phyloP scores from a whole-genome alignment of 2,113 vertebrate species.

The Furnarius figulus region DNA sequence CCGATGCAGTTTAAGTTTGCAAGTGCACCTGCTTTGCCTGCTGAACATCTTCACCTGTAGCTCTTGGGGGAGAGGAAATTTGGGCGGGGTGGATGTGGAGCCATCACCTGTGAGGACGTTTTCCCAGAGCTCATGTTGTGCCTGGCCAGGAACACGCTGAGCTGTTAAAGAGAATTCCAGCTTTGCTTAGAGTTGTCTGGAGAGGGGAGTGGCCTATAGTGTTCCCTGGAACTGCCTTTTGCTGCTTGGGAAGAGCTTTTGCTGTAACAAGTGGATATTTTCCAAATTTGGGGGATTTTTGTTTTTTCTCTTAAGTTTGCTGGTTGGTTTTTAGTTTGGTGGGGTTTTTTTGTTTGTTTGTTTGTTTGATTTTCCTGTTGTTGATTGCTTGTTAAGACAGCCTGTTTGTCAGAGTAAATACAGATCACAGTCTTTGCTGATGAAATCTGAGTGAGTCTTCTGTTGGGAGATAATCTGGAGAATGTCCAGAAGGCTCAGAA shows the following conservation, averaged over 20 bases:
- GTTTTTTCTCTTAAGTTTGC: not conserved
- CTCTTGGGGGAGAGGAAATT: not conserved
- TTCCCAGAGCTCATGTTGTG: not conserved
- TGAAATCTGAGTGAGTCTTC: not conserved
- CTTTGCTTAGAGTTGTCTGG: not conserved
- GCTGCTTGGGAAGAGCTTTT: not conserved
- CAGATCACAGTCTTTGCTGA: not conserved
- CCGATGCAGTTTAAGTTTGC: not conserved
- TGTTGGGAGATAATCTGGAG: not conserved
- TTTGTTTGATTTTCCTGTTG: not conserved
- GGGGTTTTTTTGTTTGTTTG: too few relatives aligned
- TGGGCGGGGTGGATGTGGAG: not conserved
- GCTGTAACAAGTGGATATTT: not conserved
- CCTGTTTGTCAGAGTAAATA: not conserved
- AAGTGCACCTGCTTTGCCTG: too few relatives aligned
- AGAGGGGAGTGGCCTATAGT: not conserved
- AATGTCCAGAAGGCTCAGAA: not conserved
- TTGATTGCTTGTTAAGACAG: not conserved
- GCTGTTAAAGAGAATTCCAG: not conserved
- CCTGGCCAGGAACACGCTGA: accelerated
- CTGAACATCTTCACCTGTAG: not conserved
- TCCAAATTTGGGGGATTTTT: not conserved
- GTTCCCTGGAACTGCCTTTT: not conserved
- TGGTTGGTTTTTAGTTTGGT: not conserved
- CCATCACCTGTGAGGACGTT: not conserved